These are phyloP conservation scores for Hipparchia sbordonii DNA, from an alignment of 2,888 invertebrate species.

Conservation along the genomic window DNA sequence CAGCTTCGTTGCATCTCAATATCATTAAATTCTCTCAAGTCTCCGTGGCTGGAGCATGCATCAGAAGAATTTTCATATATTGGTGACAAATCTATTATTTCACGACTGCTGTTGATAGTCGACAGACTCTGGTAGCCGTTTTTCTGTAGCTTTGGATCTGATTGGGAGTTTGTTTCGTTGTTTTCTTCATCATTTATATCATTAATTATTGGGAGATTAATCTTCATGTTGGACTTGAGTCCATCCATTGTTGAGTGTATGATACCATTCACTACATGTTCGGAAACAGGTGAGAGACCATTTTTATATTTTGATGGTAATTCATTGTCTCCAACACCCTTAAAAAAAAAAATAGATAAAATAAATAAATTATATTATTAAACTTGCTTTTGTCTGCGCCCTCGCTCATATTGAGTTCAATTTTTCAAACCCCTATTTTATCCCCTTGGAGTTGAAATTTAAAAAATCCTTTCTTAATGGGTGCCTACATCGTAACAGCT, in stretches of 20 bases:
- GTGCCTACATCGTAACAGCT: no score
- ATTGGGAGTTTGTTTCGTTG: constrained; percentile 56
- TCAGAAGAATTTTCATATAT: constrained; percentile 80
- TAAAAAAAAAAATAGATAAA: constrained; percentile 30
- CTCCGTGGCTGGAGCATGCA: constrained; percentile 78
- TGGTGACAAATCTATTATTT: constrained; percentile 76
- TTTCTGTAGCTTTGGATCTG: constrained; percentile 56
- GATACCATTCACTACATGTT: constrained; percentile 71
- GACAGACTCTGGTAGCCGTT: constrained; percentile 72
- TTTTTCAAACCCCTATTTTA: no score
- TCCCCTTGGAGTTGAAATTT: no score
- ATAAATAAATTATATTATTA: no score
- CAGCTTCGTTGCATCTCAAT: constrained; percentile 66
- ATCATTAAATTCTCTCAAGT: constrained; percentile 64
- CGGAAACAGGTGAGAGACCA: constrained; percentile 74
- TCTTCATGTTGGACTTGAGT: constrained; percentile 76
- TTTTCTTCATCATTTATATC: constrained; percentile 79
- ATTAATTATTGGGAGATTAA: constrained; percentile 73
- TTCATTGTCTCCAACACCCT: constrained; percentile 74
- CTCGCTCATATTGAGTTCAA: no score
- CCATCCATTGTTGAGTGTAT: constrained; percentile 76
- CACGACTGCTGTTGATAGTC: constrained; percentile 65
- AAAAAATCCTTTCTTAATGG: no score
- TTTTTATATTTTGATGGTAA: constrained; percentile 70
- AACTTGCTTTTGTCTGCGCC: no score